phyloP scores from a whole-genome alignment of 2,797 vertebrate species.

The Crenuchus spilurus region DNA sequence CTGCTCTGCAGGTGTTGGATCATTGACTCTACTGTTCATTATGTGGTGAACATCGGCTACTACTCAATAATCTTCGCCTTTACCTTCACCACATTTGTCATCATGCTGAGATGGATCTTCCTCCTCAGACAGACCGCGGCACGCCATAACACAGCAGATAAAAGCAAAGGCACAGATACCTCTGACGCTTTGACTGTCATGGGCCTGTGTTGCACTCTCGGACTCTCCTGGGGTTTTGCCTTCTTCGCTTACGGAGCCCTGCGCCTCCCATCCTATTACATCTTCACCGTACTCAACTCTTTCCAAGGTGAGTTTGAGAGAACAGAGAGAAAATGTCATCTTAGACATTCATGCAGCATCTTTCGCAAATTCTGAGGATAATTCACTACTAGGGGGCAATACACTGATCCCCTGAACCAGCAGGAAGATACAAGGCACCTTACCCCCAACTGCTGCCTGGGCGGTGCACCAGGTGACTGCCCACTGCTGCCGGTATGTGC shows the following conservation, averaged over 20 bases:
- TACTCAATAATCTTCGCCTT: slow-evolving; percentile 71
- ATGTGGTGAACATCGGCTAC: slow-evolving; percentile 72
- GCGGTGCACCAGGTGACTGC: no score
- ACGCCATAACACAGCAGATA: no score
- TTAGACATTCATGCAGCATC: no score
- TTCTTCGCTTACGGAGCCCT: slow-evolving; percentile 69
- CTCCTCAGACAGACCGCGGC: slow-evolving; percentile 26
- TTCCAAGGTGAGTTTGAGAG: slow-evolving; percentile 51
- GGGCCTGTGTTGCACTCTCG: slow-evolving; percentile 70
- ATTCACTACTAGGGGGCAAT: no score
- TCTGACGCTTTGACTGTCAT: slow-evolving; percentile 51
- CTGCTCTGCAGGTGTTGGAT: slow-evolving; percentile 72
- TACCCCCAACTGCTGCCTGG: no score
- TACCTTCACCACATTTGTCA: slow-evolving; percentile 65
- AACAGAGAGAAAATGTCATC: not conserved
- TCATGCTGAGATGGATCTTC: slow-evolving; percentile 62
- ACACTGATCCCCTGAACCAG: no score
- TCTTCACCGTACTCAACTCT: slow-evolving; percentile 72
- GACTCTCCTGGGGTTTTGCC: slow-evolving; percentile 73
- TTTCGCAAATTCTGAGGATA: no score
- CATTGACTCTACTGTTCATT: slow-evolving; percentile 56
- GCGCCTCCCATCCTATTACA: slow-evolving; percentile 65
- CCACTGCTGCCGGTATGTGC: no score
- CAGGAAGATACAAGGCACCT: no score
- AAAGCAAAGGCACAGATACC: not conserved